Evolutionary conservation across 2,888 invertebrate species (phyloP).

Genomic region (Melanostoma mellinum): DNA sequence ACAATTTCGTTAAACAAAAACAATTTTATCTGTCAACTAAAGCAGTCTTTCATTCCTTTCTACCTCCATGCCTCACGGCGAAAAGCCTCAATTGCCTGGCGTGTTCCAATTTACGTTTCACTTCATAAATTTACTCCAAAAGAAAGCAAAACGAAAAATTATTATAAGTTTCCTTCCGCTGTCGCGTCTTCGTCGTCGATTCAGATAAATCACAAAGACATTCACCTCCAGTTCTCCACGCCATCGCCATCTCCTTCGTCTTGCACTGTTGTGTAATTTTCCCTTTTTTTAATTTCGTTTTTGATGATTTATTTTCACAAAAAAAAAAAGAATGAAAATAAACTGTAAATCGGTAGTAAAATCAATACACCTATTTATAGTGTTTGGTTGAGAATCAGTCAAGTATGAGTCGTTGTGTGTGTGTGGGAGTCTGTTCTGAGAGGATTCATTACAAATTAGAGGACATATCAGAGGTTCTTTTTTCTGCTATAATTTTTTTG

Average conservation of each 20-base stretch:
- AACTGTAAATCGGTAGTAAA: constrained; percentile 51
- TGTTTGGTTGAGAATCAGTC: constrained; percentile 37
- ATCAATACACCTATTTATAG: constrained; percentile 47
- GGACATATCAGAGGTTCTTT: constrained; percentile 38
- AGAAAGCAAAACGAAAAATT: constrained; percentile 24
- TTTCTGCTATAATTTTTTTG: constrained; percentile 26
- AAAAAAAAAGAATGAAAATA: background rate
- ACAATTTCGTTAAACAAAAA: background rate
- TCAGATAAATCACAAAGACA: constrained; percentile 51
- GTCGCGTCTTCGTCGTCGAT: constrained; percentile 9
- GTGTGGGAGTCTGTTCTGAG: constrained; percentile 7
- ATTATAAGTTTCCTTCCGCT: constrained; percentile 59
- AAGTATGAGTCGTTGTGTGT: constrained; percentile 8
- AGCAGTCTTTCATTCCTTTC: background rate
- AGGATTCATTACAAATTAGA: constrained; percentile 63
- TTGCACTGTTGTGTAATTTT: background rate
- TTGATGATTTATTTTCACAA: background rate
- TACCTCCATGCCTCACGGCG: background rate
- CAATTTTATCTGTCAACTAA: background rate
- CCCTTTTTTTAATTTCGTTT: background rate
- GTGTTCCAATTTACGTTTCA: constrained; percentile 4
- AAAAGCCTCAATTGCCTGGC: background rate
- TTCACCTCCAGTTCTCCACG: background rate
- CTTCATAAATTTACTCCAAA: constrained; percentile 14
- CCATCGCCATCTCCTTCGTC: background rate